These are phyloP conservation scores for Dolichopus griseipennis DNA, from an alignment of 2,888 invertebrate genomes.

Conservation along the genomic window DNA sequence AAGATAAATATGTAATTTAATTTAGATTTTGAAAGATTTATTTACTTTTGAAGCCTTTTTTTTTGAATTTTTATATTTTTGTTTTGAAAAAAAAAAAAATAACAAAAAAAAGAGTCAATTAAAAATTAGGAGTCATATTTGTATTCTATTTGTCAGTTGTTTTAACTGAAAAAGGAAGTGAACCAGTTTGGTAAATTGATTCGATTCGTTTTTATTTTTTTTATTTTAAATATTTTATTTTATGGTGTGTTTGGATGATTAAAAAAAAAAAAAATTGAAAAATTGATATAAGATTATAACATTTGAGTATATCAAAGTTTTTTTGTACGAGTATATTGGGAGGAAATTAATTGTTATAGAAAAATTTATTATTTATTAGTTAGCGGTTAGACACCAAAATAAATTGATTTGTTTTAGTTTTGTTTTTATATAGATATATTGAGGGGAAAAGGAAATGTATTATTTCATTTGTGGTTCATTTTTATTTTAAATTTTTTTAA, in stretches of 20 bases:
- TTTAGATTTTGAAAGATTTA: conserved; percentile 1
- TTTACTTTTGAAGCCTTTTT: neutral
- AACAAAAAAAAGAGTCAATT: neutral
- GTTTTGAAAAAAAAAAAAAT: too few relatives aligned
- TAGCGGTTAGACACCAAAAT: too few relatives aligned
- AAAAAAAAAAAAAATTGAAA: neutral
- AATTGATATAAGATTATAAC: neutral
- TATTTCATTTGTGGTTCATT: too few relatives aligned
- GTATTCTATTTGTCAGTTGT: neutral
- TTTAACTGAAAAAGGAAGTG: neutral
- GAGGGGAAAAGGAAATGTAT: too few relatives aligned
- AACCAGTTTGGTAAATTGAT: neutral
- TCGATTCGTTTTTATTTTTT: neutral
- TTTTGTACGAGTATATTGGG: too few relatives aligned
- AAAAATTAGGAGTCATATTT: neutral
- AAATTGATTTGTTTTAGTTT: too few relatives aligned
- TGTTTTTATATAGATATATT: too few relatives aligned
- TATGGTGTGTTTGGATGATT: neutral
- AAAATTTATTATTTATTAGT: neutral
- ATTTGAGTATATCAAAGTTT: too few relatives aligned
- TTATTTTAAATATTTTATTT: neutral
- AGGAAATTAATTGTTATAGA: conserved; percentile 1
- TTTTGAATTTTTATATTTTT: too few relatives aligned
- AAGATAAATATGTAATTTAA: neutral
- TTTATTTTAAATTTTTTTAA: too few relatives aligned